These are phyloP conservation scores for Dicyrtomina minuta DNA, from an alignment of 2,888 invertebrate genomes.

Conservation along the genomic window DNA sequence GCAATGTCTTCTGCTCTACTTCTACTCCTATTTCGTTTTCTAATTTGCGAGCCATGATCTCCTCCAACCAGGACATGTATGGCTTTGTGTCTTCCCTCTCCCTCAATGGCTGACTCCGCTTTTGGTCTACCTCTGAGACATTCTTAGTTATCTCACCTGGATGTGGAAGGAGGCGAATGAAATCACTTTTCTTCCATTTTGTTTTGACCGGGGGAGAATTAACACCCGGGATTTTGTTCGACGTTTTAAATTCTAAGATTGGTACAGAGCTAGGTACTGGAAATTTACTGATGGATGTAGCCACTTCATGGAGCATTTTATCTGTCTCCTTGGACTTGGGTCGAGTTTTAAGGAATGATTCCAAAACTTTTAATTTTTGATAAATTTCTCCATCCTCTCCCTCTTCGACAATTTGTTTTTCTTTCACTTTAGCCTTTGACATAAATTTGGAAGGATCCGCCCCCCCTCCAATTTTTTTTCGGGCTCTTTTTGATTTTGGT, in stretches of 20 bases:
- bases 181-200: constrained; percentile 24
- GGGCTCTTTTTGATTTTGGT: no score
- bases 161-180: constrained; percentile 14
- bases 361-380: no score
- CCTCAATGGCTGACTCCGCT: no score
- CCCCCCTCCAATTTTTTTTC: no score
- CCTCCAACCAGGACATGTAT: constrained; percentile 22
- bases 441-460: no score
- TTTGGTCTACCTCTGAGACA: not conserved
- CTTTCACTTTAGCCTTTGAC: no score
- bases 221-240: no score
- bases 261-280: no score
- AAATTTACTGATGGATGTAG: no score
- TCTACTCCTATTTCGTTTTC: not conserved
- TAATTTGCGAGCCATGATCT: constrained; percentile 14
- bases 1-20: not conserved
- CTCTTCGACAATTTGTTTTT: no score
- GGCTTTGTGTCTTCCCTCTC: not conserved
- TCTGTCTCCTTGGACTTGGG: not conserved
- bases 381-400: no score
- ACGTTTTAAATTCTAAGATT: not conserved
- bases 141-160: constrained; percentile 19
- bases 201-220: not conserved
- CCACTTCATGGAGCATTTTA: not conserved
- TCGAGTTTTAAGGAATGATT: no score